Evolutionary conservation across 2,888 invertebrate genomes (phyloP).

Genomic region (Drosophila emarginata): DNA sequence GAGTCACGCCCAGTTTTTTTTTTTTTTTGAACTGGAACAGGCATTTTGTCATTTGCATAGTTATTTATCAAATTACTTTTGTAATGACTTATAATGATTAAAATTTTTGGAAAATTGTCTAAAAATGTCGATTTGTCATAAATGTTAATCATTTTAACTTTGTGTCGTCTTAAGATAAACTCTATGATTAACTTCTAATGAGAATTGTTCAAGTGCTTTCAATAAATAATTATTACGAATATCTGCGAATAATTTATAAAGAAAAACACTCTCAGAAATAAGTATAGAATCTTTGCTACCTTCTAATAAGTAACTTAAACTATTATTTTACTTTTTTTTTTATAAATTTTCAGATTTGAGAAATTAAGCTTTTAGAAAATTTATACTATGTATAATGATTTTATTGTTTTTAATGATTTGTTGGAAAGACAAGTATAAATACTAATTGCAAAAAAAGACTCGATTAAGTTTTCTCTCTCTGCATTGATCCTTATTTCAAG

Average conservation of each 20-base stretch:
- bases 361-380: too few relatives aligned
- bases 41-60: slow-evolving; percentile 43
- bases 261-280: not conserved
- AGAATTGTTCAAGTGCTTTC: not conserved
- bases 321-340: too few relatives aligned
- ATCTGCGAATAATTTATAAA: not conserved
- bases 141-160: slow-evolving; percentile 21
- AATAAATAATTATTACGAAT: not conserved
- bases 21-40: not conserved
- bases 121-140: slow-evolving; percentile 29
- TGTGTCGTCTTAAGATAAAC: not conserved
- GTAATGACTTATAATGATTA: slow-evolving; percentile 8
- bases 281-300: not conserved
- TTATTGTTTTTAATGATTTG: too few relatives aligned
- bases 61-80: slow-evolving; percentile 38
- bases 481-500: too few relatives aligned
- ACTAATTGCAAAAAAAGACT: too few relatives aligned
- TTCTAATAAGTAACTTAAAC: not conserved
- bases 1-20: slow-evolving; percentile 39
- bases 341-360: too few relatives aligned
- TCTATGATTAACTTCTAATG: not conserved
- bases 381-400: too few relatives aligned
- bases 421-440: too few relatives aligned
- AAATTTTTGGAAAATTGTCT: slow-evolving; percentile 31
- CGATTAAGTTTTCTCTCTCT: too few relatives aligned